Evolutionary conservation across 2,113 vertebrate genomes (phyloP), one percentile per base, ranked within the genome.

Genomic region (Eclectus roratus): DNA sequence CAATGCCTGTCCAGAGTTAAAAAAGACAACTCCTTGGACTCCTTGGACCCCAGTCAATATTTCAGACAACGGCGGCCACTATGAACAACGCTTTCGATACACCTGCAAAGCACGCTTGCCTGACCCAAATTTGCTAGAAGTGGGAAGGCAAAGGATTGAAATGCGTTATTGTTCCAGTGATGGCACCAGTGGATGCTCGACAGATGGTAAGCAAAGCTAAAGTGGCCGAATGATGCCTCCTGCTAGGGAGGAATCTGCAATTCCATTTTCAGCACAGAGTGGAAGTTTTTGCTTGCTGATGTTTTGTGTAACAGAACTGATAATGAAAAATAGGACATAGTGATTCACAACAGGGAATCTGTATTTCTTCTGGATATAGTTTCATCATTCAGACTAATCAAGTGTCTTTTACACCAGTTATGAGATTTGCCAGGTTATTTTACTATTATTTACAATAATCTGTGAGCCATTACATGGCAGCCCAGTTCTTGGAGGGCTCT

Each of bases 111-210:
- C 99, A 0, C 99, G 98, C 13, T 97, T 99, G 87, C 98, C 99
- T 0, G 99, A 99, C 43, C 98, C 99, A 0, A 98, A 97, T 85
- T 94, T 99, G 86, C 97, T 99, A 56, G 99, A 99, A 60, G 99
- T 99, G 82, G 99, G 99, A 5, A 98, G 99, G 47, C 99, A 99
- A 96, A 98, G 99, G 73, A 99, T 99, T 3, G 99, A 99, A 96
- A 99, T 99, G 99, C 98, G 99, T 6, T 99, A 99, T 89, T 99
- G 99, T 94, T 99, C 99, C 69, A 99, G 99, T 0, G 99, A 99
- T 1, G 99, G 99, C 3, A 98, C 99, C 94, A 99, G 99, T 0
- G 99, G 99, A 23, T 99, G 99, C 96, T 99, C 98, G 41, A 99
- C 99, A 1, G 99, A 99, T 1, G 99, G 99, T 99, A 95, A 99